A percentile compares a stretch with the other conserved stretches of the same genome.
Conservation (phyloP, 2,113 vertebrate species). For the Ranitomeya variabilis region DNA sequence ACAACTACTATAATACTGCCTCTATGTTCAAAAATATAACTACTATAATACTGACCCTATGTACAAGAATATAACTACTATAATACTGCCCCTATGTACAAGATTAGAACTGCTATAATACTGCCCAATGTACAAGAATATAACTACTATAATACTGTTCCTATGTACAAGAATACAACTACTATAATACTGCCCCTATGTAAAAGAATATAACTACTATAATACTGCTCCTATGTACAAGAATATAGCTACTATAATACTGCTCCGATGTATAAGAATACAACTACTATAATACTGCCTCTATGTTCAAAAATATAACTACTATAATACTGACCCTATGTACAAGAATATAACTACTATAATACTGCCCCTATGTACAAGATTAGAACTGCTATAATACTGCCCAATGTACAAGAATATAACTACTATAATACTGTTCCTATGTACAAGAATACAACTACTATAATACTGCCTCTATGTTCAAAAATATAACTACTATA, state of each 20-base stretch:
- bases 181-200: too few relatives aligned
- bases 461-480: background rate
- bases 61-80: too few relatives aligned
- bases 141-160: background rate
- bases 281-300: too few relatives aligned
- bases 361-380: background rate
- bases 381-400: conserved; percentile 2
- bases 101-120: too few relatives aligned
- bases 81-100: too few relatives aligned
- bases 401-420: background rate
- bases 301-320: too few relatives aligned
- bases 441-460: background rate
- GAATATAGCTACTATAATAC: too few relatives aligned
- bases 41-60: too few relatives aligned
- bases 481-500: too few relatives aligned
- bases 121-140: background rate
- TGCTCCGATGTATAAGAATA: too few relatives aligned
- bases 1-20: too few relatives aligned
- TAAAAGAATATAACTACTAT: background rate
- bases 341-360: conserved; percentile 1
- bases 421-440: background rate
- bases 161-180: background rate
- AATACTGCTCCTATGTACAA: background rate
- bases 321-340: background rate
- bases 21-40: too few relatives aligned